Evolutionary conservation across 2,888 invertebrate genomes (phyloP), one percentile per base, ranked within the genome.

Genomic region (Caradrina clavipalpis): DNA sequence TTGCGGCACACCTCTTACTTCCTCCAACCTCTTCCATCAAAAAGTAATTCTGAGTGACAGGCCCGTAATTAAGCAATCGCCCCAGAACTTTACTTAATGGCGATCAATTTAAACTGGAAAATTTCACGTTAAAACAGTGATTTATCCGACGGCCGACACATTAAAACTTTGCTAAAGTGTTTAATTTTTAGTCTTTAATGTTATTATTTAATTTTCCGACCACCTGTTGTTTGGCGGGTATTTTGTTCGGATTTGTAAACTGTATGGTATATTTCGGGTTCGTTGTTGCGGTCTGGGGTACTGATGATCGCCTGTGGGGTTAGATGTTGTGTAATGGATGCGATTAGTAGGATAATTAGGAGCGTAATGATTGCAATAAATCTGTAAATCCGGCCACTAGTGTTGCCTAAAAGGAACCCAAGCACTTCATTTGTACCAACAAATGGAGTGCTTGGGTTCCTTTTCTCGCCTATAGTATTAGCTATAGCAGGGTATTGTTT

Each of bases 131-230:
- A 56, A 81, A 88, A 82, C 86, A 81, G 80, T 79, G 80, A 85
- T 88, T 86, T 76, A 86, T 74, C 78, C 74, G 75, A 82, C 83
- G 81, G 84, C 69, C 65, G 74, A 69, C 77, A 75, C 83, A 89
- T 90, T 88, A 87, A 88, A 90, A 90, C 88, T 89, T 89, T 55
- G 76, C 49, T 69, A 72, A 74, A 79, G 82, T 86, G 84, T 87
- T 88, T 86, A 83, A 89, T 88, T 88, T 88, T 89, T 87, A 79
- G 75, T 81, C 57, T 71, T 75, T 78, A 72, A 76, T 78, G 73
- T 81, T 81, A 78, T 78, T 81, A 78, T 78, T 81, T 78, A 78
- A 78, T 78, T 81, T 66, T 45, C 62, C 55, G 22, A 31, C 65
- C 78, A 78, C 78, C 78, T 78, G 78, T 78, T 78, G 78, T 81